Evolutionary conservation across 2,888 invertebrate species (phyloP).

Genomic region (Schrankia costaestrigalis): DNA sequence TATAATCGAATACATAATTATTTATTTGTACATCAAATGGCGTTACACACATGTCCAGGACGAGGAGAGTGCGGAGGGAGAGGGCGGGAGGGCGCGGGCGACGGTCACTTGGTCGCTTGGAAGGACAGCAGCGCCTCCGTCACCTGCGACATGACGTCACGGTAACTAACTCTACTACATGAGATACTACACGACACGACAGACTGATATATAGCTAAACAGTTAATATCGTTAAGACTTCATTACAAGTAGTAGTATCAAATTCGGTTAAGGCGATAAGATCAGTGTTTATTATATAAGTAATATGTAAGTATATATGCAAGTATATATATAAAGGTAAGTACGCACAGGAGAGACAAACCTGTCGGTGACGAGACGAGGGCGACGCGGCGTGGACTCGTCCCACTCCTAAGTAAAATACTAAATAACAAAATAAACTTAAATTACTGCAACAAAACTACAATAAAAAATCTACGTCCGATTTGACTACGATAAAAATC

Average conservation of each 20-base stretch:
- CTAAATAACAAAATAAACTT: constrained; percentile 77
- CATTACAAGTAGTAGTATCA: constrained; percentile 46
- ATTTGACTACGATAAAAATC: constrained; percentile 64
- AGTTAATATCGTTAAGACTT: constrained; percentile 43
- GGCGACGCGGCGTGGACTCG: constrained; percentile 19
- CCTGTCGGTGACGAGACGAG: neutral
- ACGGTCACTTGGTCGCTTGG: too few species aligned
- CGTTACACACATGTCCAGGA: constrained; percentile 31
- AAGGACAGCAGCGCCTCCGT: constrained; percentile 12
- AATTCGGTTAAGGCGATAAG: constrained; percentile 61
- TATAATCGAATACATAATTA: constrained; percentile 37
- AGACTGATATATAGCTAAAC: constrained; percentile 22
- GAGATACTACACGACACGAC: neutral
- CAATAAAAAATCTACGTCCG: constrained; percentile 56
- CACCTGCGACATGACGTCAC: constrained; percentile 1
- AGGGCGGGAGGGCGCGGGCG: too few species aligned
- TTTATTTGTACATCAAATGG: constrained; percentile 48
- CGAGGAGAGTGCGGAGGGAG: too few species aligned
- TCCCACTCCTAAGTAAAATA: constrained; percentile 63
- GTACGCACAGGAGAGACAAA: neutral
- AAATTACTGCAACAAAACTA: constrained; percentile 69
- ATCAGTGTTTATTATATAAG: constrained; percentile 35
- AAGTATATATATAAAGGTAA: too few species aligned
- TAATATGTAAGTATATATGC: too few species aligned
- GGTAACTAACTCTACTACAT: too few species aligned